Base-by-base conservation (phyloP, 2,797 vertebrate species). In the Oryzias sinensis region DNA sequence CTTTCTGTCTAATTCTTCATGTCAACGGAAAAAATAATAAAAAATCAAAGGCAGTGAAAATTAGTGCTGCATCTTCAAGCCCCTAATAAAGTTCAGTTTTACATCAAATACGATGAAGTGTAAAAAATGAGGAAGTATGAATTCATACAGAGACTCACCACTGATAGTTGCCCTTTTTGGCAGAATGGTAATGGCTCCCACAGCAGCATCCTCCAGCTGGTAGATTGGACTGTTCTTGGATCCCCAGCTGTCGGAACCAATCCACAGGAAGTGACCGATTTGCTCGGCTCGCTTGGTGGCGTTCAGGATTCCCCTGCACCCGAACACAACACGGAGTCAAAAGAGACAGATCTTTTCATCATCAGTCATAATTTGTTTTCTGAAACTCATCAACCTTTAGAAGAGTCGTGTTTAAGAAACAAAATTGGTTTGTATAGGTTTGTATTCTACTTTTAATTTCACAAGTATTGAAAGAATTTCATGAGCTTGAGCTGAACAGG, bases 231-330 rank as follows among this genome's bases (percentile, higher is more conserved):
- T 93, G 77, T 93, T 81, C 71, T 98, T 98, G 65, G 97, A 93
- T 16, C 97, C 97, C 97, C 97, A 98, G 43, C 94, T 98, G 90
- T 98, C 97, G 0, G 97, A 98, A 45, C 95, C 96, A 7, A 98
- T 94, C 97, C 97, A 98, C 0, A 98, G 86, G 86, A 98, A 98
- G 48, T 98, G 96, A 0, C 96, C 97, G 0, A 96, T 85, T 81
- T 94, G 91, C 45, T 96, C 93, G 0, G 95, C 95, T 69, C 94
- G 90, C 87, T 96, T 97, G 25, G 91, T 94, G 5, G 97, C 96
- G 0, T 95, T 95, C 43, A 98, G 94, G 76, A 98, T 86, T 16
- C 96, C 96, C 84, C 97, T 98, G 90, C 0, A 59, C 11, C 16
- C 52, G 65, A 56, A 67, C 37, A 59, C 20, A 56, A 18, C 16